phyloP scores from a whole-genome alignment of 2,113 vertebrate genomes.

The Microcebus lehilahytsara region DNA sequence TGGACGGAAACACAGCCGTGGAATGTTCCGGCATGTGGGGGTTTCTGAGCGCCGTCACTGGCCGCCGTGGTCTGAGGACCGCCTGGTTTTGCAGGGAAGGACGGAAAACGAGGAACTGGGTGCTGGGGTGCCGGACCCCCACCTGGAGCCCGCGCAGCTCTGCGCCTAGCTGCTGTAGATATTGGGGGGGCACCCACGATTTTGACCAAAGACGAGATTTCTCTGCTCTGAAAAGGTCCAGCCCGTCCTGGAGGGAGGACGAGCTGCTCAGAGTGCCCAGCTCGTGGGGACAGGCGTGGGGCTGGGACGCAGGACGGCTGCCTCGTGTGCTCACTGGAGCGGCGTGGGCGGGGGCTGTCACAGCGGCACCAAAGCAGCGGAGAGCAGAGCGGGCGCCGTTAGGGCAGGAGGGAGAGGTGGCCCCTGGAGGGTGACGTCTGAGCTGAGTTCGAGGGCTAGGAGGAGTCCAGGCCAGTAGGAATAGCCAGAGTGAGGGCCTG shows the following conservation, averaged over 20 bases:
- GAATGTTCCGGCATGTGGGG: too few relatives aligned
- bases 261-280: fast-evolving
- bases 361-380: background rate
- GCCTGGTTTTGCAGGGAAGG: background rate
- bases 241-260: background rate
- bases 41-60: fast-evolving
- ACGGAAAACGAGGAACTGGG: background rate
- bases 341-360: background rate
- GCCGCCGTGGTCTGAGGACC: background rate
- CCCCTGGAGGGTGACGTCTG: background rate
- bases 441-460: background rate
- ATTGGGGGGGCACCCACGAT: too few relatives aligned
- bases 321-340: fast-evolving
- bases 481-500: fast-evolving
- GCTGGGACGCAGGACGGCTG: background rate
- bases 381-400: background rate
- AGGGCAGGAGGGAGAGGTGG: fast-evolving
- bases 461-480: background rate
- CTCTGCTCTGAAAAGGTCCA: background rate
- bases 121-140: too few relatives aligned
- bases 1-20: background rate
- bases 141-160: background rate
- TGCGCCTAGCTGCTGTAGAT: background rate
- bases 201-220: background rate
- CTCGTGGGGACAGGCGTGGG: too few relatives aligned